phyloP scores from a whole-genome alignment of 1,140 invertebrate genomes.

The Drosophila nannoptera region DNA sequence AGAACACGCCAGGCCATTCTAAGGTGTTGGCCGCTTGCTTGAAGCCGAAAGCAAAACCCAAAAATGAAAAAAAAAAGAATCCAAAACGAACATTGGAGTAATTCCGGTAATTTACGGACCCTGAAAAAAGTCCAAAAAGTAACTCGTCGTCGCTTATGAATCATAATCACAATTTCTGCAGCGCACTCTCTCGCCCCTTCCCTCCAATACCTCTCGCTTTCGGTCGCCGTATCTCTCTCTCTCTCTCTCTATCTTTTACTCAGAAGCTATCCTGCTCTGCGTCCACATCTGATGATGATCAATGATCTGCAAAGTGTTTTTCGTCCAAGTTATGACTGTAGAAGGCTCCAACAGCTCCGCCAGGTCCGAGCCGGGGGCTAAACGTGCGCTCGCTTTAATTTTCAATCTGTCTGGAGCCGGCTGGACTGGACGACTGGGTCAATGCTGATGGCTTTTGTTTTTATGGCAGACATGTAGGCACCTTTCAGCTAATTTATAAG shows the following conservation, averaged over 20 bases:
- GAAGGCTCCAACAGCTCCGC: conserved; percentile 22
- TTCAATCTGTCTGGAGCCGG: conserved; percentile 69
- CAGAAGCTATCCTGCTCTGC: conserved; percentile 1
- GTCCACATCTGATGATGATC: conserved; percentile 65
- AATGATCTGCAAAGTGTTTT: conserved; percentile 76
- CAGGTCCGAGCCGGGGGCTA: conserved; percentile 47
- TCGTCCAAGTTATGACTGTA: conserved; percentile 58
- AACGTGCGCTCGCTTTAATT: conserved; percentile 76
- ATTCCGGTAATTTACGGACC: conserved; percentile 71
- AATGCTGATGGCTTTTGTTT: conserved; percentile 75
- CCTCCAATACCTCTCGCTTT: conserved; percentile 17
- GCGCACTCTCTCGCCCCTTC: conserved; percentile 18
- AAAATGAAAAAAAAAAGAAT: conserved; percentile 23
- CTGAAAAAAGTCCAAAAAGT: conserved; percentile 38
- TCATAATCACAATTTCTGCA: conserved; percentile 72
- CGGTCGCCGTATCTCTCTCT: conserved; percentile 18
- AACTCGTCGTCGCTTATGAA: conserved; percentile 62
- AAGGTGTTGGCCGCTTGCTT: conserved; percentile 69
- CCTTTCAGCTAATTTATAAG: conserved; percentile 70
- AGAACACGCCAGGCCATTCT: conserved; percentile 60
- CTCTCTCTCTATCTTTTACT: conserved; percentile 11
- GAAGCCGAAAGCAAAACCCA: conserved; percentile 38
- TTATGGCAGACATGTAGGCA: conserved; percentile 77
- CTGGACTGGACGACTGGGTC: conserved; percentile 62
- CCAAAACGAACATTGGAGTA: conserved; percentile 48